These are phyloP conservation scores for Mungos mungo DNA, from an alignment of 2,113 vertebrate species.

Conservation along the genomic window DNA sequence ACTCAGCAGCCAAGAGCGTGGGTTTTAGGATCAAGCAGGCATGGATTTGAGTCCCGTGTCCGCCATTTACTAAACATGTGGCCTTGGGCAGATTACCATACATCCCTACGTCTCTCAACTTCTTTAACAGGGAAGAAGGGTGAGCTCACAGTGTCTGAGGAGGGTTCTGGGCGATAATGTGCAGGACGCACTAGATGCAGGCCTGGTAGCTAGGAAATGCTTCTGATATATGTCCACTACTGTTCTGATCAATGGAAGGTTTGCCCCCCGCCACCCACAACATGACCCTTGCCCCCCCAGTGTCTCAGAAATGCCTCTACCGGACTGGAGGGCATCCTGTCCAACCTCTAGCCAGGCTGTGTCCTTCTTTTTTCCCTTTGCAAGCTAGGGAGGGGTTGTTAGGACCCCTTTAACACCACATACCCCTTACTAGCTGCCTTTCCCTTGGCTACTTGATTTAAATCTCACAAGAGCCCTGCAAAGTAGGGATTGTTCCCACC, in stretches of 20 bases:
- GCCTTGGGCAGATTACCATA: neutral
- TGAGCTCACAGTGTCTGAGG: neutral
- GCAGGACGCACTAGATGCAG: rapidly evolving
- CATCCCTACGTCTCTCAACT: neutral
- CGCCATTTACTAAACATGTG: neutral
- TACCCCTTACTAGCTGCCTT: neutral
- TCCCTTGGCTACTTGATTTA: neutral
- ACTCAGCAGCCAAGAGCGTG: neutral
- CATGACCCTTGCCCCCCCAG: too few relatives aligned
- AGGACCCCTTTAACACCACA: too few relatives aligned
- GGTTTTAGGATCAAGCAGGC: neutral
- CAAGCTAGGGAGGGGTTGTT: too few relatives aligned
- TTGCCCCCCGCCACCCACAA: rapidly evolving
- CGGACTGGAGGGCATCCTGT: neutral
- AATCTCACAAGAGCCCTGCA: neutral
- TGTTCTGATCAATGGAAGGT: neutral
- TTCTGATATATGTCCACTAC: neutral
- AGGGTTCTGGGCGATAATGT: neutral
- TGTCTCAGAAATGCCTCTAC: neutral
- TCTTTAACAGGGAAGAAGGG: neutral
- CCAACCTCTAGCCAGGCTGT: neutral
- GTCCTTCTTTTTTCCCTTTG: neutral
- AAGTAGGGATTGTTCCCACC: neutral
- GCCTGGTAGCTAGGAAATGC: neutral
- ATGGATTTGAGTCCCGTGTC: neutral